Evolutionary conservation across 2,888 invertebrate species (phyloP), one percentile per base, ranked within the genome.

Genomic region (Uropetala carovei): DNA sequence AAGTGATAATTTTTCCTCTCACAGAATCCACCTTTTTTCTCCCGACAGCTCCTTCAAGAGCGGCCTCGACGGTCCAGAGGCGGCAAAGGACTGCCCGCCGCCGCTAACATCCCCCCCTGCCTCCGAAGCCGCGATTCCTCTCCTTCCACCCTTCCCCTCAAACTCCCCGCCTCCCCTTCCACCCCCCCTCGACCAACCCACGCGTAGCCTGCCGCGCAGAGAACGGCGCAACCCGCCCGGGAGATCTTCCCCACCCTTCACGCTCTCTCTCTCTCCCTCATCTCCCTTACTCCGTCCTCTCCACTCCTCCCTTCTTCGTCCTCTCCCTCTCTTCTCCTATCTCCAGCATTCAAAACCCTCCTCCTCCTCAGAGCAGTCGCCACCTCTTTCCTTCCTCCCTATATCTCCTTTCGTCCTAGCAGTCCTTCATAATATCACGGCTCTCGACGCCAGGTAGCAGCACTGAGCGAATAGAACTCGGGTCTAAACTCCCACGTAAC

Each of bases 21-120:
- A 14, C 43, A 43, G 43, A 43, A 5, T 43, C 43, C 3, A 16
- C 82, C 82, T 30, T 43, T 82, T 68, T 43, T 89, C 60, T 64
- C 43, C 83, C 68, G 30, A 30, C 27, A 14, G 64, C 60, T 43
- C 89, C 27, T 43, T n/a, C 18, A 27, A 89, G 43, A 64, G 89
- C 89, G n/a, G 89, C 89, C 89, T 89, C 89, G 60, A 89, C 89
- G 89, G 89, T 89, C 64, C 89, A 89, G 89, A 89, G 89, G 89
- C 89, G 89, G 89, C n/a, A 60, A 64, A 64, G 89, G 89, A 89
- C 89, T 89, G 89, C 64, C 64, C 89, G 60, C 16, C 60, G 86
- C 60, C 60, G 60, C 60, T 60, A 58, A 86, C 30, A 30, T 30
- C 89, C 56, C 89, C 89, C 58, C n/a, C 16, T 18, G n/a, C 82